phyloP scores from a whole-genome alignment of 92 coral and sea anemone genomes.

The Phenganax subtilis region DNA sequence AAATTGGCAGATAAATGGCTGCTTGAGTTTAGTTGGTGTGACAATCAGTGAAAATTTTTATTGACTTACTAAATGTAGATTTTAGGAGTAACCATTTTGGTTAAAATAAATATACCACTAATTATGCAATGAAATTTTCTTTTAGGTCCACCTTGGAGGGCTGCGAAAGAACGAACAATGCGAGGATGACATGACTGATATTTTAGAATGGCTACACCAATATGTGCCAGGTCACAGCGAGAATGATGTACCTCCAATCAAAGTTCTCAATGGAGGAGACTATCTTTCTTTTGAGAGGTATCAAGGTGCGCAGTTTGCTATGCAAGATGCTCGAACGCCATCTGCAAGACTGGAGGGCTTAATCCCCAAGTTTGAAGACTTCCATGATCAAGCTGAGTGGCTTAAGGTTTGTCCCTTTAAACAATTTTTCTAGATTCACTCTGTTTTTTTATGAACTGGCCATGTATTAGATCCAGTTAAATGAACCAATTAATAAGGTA shows the following conservation, averaged over 20 bases:
- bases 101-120: no score
- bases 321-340: conserved; percentile 59
- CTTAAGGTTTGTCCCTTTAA: conserved; percentile 21
- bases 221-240: conserved; percentile 52
- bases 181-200: conserved; percentile 53
- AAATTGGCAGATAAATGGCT: no score
- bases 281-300: conserved; percentile 52
- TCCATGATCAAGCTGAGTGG: conserved; percentile 47
- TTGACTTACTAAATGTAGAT: no score
- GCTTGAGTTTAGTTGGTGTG: no score
- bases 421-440: no score
- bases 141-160: no score
- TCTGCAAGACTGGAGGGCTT: conserved; percentile 47
- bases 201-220: conserved; percentile 37
- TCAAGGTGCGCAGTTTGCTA: conserved; percentile 53
- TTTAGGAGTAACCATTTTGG: no score
- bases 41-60: no score
- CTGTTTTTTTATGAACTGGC: no score
- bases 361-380: conserved; percentile 53
- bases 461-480: no score
- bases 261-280: conserved; percentile 54
- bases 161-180: conserved; percentile 49
- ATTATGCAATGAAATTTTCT: no score
- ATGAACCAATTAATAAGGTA: no score
- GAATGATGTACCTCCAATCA: conserved; percentile 33